Evolutionary conservation across 2,888 invertebrate species (phyloP), one percentile per base, ranked within the genome.

Genomic region (Caenorhabditis doughertyi): DNA sequence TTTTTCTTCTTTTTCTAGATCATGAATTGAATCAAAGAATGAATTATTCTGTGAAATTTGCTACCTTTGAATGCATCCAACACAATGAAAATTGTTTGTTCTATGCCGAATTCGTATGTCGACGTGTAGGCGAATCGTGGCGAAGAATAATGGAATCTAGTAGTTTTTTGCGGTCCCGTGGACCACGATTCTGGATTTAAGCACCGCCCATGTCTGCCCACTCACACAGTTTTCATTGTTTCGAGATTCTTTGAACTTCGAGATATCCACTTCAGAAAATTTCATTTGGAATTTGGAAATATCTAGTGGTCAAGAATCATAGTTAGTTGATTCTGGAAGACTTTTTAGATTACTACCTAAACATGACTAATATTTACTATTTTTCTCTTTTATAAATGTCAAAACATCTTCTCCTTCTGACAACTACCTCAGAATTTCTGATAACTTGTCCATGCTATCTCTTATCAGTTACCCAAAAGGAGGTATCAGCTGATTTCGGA

Each of bases 31-130:
- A 60, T 67, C 49, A 35, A 60, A 35, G 0, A 9, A 60, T 76
- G 67, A 76, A 76, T 76, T 60, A 76, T 76, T 76, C 74, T 29
- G 42, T 56, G 53, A 58, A 65, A 56, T 74, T 74, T 56, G 73
- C 64, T 47, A 74, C 73, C 55, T 55, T 56, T 53, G 51, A 65
- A 55, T 74, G 73, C 64, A 44, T 74, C 55, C 49, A 62, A 29
- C 29, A 32, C 64, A 73, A 44, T 58, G 62, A 9, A 65, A 64
- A 64, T 55, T 74, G 56, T 74, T 74, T 74, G 74, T 56, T 67
- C 64, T 74, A 55, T 27, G 73, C 47, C 60, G 39, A 73, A 55
- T 55, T 65, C 27, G 65, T 55, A 47, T 18, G 56, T 32, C 58
- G 64, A 35, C 65, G 74, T 74, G 65, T 74, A 74, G 74, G 74